phyloP scores from a whole-genome alignment of 2,888 invertebrate species.

The Pachycephus smyrnensis region DNA sequence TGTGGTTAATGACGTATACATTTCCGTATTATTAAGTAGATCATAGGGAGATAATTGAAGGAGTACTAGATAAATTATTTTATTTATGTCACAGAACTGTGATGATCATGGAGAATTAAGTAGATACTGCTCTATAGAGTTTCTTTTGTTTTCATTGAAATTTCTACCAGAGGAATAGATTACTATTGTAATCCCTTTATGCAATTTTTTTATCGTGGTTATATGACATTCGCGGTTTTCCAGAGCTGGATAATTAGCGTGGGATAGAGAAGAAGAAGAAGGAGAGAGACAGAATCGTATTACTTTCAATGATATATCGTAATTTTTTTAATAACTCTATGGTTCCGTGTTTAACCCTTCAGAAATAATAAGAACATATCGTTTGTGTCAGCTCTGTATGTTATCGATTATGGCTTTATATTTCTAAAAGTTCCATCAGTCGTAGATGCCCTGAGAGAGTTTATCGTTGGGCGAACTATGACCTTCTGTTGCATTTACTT shows the following conservation, averaged over 20 bases:
- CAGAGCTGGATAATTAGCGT: constrained; percentile 11
- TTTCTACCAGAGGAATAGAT: background rate
- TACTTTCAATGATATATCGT: background rate
- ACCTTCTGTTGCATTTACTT: background rate
- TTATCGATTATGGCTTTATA: background rate
- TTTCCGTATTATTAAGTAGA: background rate
- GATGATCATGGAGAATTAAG: background rate
- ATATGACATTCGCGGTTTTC: background rate
- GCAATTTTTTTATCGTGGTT: background rate
- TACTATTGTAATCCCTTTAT: background rate
- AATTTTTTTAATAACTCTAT: background rate
- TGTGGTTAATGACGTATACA: background rate
- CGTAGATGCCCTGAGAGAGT: background rate
- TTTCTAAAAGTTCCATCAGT: background rate
- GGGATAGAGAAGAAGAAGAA: constrained; percentile 15
- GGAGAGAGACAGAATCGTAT: constrained; percentile 14
- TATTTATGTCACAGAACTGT: background rate
- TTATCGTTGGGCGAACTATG: background rate
- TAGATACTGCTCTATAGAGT: background rate
- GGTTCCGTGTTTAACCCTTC: background rate
- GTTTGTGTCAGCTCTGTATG: background rate
- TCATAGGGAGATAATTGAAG: background rate
- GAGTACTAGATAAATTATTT: background rate
- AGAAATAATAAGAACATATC: background rate
- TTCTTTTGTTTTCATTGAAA: background rate